A percentile compares a stretch with the other conserved stretches of the same genome.
Conservation (phyloP, 2,113 vertebrate species). For the Synodontis membranacea region DNA sequence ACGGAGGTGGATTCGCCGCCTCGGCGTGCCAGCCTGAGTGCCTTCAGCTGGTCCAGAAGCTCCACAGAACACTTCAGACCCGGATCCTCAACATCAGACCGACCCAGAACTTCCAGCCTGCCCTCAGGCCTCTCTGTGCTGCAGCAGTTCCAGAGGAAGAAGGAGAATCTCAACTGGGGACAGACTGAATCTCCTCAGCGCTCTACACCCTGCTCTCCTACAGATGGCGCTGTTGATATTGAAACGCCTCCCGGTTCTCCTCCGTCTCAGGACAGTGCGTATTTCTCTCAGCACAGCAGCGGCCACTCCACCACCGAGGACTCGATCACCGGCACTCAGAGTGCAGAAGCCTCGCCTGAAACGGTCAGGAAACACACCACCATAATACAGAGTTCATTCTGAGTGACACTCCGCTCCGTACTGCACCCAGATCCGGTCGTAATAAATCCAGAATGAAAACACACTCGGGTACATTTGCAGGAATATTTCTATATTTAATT, state of each 20-base stretch:
- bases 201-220: not conserved
- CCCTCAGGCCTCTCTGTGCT: constrained; percentile 54
- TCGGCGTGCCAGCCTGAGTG: constrained; percentile 56
- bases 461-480: not conserved
- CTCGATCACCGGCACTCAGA: not conserved
- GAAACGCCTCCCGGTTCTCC: constrained; percentile 54
- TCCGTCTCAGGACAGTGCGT: constrained; percentile 67
- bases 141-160: constrained; percentile 72
- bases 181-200: not conserved
- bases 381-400: not conserved
- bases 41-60: constrained; percentile 74
- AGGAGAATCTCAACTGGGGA: constrained; percentile 45
- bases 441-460: not conserved
- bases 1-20: not conserved
- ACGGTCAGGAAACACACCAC: constrained; percentile 7
- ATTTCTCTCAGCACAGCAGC: constrained; percentile 69
- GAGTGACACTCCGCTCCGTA: not conserved
- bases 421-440: not conserved
- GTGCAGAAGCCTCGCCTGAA: not conserved
- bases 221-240: constrained; percentile 23
- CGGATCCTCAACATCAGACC: constrained; percentile 1
- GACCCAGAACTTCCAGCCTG: constrained; percentile 37
- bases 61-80: constrained; percentile 28
- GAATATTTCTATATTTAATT: not conserved
- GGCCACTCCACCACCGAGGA: constrained; percentile 35